A percentile compares a stretch with the other conserved stretches of the same genome.
Conservation (phyloP, 2,113 vertebrate species). For the Alouatta palliata region DNA sequence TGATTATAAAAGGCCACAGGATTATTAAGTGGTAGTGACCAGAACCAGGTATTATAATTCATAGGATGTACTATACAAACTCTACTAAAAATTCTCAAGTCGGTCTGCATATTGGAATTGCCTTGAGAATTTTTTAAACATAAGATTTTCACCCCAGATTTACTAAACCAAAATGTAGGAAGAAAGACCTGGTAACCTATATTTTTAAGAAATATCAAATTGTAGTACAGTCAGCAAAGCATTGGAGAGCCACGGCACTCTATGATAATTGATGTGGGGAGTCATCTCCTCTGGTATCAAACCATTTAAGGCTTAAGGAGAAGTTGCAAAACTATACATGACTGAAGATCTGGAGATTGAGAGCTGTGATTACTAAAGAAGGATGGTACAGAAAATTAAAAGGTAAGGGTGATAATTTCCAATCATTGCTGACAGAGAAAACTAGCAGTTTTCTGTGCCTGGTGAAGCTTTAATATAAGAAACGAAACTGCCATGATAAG, state of each 20-base stretch:
- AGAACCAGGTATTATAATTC: neutral
- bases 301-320: neutral
- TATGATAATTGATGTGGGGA: neutral
- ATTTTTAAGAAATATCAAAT: neutral
- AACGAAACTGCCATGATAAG: neutral
- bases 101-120: neutral
- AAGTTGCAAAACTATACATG: neutral
- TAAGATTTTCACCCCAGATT: neutral
- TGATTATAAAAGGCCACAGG: neutral
- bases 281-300: neutral
- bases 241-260: neutral
- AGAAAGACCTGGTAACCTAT: neutral
- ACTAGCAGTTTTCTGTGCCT: neutral
- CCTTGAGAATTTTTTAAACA: neutral
- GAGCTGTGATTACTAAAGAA: neutral
- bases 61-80: neutral
- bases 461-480: neutral
- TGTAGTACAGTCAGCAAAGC: neutral
- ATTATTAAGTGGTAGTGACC: neutral
- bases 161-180: conserved; percentile 2
- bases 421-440: neutral
- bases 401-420: neutral
- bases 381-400: neutral
- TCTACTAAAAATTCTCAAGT: neutral
- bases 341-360: neutral